A percentile compares a stretch with the other conserved stretches of the same genome.
Conservation (phyloP, 2,113 vertebrate species). For the Piliocolobus tephrosceles region DNA sequence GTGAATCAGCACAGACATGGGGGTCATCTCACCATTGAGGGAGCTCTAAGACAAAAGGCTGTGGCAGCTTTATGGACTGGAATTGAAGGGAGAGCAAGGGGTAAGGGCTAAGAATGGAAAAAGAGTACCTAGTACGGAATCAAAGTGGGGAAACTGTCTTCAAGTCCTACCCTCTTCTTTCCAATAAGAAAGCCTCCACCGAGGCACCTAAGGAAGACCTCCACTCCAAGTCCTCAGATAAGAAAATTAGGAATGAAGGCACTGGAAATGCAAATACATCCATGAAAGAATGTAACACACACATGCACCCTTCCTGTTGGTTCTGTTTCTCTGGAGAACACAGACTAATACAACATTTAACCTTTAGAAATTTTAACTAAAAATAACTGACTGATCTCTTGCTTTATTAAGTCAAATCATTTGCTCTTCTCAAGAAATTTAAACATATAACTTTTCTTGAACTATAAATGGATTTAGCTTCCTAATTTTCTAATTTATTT, state of each 20-base stretch:
- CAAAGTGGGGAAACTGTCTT: background rate
- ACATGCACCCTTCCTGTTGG: background rate
- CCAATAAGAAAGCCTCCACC: background rate
- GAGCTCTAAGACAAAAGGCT: background rate
- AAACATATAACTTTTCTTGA: background rate
- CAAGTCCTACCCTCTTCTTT: background rate
- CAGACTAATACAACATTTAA: background rate
- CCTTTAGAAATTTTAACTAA: background rate
- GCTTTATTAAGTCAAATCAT: background rate
- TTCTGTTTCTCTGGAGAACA: background rate
- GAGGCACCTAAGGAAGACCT: background rate
- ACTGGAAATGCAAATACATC: background rate
- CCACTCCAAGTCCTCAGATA: background rate
- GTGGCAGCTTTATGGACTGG: background rate
- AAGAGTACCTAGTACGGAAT: background rate
- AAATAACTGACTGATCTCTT: background rate
- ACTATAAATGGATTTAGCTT: background rate
- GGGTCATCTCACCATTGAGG: fast-evolving
- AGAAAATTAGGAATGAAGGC: background rate
- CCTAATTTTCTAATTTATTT: background rate
- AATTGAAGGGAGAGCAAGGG: background rate
- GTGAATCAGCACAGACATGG: background rate
- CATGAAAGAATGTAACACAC: background rate
- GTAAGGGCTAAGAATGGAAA: background rate
- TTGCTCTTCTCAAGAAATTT: background rate